A percentile compares a stretch with the other conserved stretches of the same genome.
phyloP scores from a whole-genome alignment of 2,797 vertebrate species.

The Chaetophractus vellerosus region DNA sequence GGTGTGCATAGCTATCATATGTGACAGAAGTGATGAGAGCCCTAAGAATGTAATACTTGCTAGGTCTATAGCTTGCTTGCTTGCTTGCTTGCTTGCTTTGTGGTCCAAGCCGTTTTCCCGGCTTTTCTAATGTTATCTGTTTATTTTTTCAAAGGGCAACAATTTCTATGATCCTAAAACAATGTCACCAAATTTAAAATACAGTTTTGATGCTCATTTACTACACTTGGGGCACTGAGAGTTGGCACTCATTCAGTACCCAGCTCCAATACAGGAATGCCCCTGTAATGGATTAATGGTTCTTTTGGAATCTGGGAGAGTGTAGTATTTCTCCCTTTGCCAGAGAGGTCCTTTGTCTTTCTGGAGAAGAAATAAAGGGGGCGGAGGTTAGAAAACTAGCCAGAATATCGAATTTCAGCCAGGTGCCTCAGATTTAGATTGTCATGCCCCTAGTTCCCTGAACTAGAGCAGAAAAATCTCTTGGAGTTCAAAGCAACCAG shows the following conservation, averaged over 20 bases:
- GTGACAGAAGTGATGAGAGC: not conserved
- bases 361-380: not conserved
- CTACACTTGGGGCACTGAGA: not conserved
- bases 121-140: conserved; percentile 60
- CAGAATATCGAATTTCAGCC: conserved; percentile 28
- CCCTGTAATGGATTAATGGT: not conserved
- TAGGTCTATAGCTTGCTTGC: not conserved
- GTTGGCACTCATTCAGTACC: not conserved
- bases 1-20: not conserved
- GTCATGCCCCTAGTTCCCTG: conserved; percentile 54
- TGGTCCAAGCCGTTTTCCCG: conserved; percentile 37
- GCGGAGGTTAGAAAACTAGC: not conserved
- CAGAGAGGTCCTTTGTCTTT: conserved; percentile 54
- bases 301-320: conserved; percentile 32
- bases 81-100: conserved; percentile 47
- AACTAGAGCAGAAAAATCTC: conserved; percentile 55
- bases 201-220: not conserved
- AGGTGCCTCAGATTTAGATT: conserved; percentile 52
- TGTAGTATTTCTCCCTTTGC: conserved; percentile 60
- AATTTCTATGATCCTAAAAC: conserved; percentile 55
- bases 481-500: not conserved
- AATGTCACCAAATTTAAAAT: conserved; percentile 61
- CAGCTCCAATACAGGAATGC: not conserved
- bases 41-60: not conserved
- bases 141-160: conserved; percentile 61